A percentile compares a stretch with the other conserved stretches of the same genome.
phyloP scores from a whole-genome alignment of 1,140 invertebrate genomes.

The Leptinotarsa defecta region DNA sequence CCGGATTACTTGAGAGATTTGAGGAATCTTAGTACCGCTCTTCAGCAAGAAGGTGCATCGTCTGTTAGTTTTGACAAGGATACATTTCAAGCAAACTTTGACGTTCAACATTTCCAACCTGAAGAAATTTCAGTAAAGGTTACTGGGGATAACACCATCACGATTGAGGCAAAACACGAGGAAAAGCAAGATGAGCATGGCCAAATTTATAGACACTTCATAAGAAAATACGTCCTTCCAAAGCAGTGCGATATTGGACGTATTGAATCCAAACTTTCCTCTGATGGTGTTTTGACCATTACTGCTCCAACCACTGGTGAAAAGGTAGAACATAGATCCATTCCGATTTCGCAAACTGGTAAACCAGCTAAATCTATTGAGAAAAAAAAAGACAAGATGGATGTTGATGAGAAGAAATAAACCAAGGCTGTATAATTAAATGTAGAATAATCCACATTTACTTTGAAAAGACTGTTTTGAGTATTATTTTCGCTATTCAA shows the following conservation, averaged over 20 bases:
- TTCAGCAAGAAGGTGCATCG: conserved; percentile 53
- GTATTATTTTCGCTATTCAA: no score
- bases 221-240: conserved; percentile 67
- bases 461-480: no score
- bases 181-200: conserved; percentile 69
- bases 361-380: conserved; percentile 51
- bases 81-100: conserved; percentile 67
- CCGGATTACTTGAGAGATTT: conserved; percentile 61
- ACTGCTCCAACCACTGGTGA: conserved; percentile 58
- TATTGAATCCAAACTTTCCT: conserved; percentile 64
- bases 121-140: conserved; percentile 81
- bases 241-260: conserved; percentile 60
- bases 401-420: not conserved
- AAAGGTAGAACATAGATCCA: conserved; percentile 49
- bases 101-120: conserved; percentile 73
- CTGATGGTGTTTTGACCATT: conserved; percentile 66
- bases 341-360: conserved; percentile 60
- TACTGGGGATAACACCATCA: conserved; percentile 67
- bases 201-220: conserved; percentile 69
- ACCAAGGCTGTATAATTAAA: no score
- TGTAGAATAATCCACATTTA: no score
- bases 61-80: conserved; percentile 60
- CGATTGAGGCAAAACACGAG: conserved; percentile 73
- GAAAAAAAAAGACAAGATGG: conserved; percentile 4
- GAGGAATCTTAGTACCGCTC: conserved; percentile 52